Conservation (phyloP, 2,113 vertebrate genomes). For the Dermatemys mawii region DNA sequence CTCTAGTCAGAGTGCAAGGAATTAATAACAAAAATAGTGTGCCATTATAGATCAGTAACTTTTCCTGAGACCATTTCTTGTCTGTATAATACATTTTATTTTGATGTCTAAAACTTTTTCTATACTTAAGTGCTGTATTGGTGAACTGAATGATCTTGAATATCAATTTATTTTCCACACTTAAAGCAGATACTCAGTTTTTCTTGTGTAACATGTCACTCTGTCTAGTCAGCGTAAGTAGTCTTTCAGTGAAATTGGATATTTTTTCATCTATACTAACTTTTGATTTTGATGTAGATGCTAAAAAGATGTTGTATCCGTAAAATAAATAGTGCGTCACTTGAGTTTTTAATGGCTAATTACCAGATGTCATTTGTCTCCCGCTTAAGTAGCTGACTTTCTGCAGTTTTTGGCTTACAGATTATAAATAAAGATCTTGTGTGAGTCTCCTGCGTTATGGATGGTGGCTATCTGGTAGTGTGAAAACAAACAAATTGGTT, state of each 20-base stretch:
- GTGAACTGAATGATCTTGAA: neutral
- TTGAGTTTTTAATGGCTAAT: neutral
- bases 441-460: neutral
- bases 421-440: neutral
- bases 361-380: neutral
- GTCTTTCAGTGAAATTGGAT: neutral
- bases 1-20: accelerated
- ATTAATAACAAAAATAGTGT: accelerated
- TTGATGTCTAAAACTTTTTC: neutral
- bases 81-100: neutral
- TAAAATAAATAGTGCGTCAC: neutral
- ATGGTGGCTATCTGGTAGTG: neutral
- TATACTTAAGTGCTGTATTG: neutral
- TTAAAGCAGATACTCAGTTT: neutral
- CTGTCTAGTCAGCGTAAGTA: neutral
- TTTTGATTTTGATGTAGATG: neutral
- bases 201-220: accelerated
- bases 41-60: neutral
- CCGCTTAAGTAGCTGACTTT: neutral
- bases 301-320: neutral
- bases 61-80: neutral
- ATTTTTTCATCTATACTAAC: neutral
- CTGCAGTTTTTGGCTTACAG: neutral
- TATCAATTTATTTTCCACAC: neutral
- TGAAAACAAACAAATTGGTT: accelerated